Percentiles rank a stretch among this genome's conserved stretches.
Evolutionary conservation across 2,888 invertebrate species (phyloP).

Genomic region (Cryptocephalus primarius): DNA sequence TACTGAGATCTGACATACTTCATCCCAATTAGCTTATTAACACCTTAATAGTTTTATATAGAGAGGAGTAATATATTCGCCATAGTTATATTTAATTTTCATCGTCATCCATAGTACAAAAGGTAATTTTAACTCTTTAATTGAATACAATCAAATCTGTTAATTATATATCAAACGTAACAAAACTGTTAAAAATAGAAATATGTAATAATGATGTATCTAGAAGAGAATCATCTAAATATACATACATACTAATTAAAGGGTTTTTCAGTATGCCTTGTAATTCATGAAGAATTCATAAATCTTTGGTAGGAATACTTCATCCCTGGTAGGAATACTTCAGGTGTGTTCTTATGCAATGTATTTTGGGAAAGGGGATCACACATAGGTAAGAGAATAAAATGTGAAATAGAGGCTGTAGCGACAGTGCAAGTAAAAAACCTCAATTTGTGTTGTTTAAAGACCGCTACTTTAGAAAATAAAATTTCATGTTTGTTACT

Average conservation of each 20-base stretch:
- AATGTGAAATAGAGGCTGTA: no score
- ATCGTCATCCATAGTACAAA: constrained; percentile 20
- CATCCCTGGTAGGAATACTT: no score
- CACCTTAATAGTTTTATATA: constrained; percentile 8
- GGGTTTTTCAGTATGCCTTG: not conserved
- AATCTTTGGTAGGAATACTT: not conserved
- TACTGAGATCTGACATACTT: no score
- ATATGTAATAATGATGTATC: constrained; percentile 15
- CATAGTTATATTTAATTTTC: not conserved
- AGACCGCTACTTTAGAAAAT: no score
- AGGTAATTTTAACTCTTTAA: constrained; percentile 15
- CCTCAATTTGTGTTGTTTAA: no score
- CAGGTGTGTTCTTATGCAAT: no score
- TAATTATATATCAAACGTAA: constrained; percentile 10
- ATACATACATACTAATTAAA: constrained; percentile 12
- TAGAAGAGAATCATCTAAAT: constrained; percentile 15
- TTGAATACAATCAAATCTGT: constrained; percentile 17
- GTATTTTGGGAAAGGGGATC: no score
- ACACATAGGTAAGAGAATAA: no score
- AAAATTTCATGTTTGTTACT: no score
- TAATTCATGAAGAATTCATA: not conserved
- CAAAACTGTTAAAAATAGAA: constrained; percentile 12
- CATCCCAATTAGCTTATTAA: constrained; percentile 4
- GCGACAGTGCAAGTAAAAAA: no score
- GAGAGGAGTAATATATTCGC: not conserved